Evolutionary conservation across 1,140 invertebrate species (phyloP).

Genomic region (Listronotus bonariensis): DNA sequence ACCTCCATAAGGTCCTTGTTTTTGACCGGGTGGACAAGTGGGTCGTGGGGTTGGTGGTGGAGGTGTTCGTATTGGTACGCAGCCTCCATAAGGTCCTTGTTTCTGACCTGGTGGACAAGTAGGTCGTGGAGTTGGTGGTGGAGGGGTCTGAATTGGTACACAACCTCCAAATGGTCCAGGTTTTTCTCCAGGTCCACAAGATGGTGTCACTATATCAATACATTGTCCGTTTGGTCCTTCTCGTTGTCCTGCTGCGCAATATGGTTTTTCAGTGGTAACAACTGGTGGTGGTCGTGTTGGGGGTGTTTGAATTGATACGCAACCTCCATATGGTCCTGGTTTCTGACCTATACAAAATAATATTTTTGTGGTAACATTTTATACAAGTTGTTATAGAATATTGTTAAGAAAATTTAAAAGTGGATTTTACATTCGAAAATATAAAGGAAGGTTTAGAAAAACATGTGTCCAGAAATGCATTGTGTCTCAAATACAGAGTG

Average conservation of each 20-base stretch:
- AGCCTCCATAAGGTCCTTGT: conserved; percentile 28
- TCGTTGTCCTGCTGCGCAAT: conserved; percentile 14
- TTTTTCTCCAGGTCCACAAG: conserved; percentile 18
- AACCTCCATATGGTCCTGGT: conserved; percentile 13
- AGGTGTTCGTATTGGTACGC: conserved; percentile 9
- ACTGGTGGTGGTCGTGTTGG: neutral
- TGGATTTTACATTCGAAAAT: too few relatives aligned
- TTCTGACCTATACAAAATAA: neutral
- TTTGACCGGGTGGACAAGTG: conserved; percentile 22
- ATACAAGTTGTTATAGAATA: too few relatives aligned
- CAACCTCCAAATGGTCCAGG: conserved; percentile 30
- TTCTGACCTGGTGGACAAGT: neutral
- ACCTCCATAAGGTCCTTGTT: conserved; percentile 19
- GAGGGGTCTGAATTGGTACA: neutral
- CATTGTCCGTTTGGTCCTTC: conserved; percentile 23
- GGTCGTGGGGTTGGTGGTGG: conserved; percentile 1
- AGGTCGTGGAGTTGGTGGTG: neutral
- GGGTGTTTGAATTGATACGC: conserved; percentile 8
- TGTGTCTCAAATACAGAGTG: too few relatives aligned
- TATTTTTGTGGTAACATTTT: too few relatives aligned
- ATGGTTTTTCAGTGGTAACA: neutral
- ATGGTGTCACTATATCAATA: conserved; percentile 2
- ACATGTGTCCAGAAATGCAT: too few relatives aligned
- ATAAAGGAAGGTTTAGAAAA: too few relatives aligned
- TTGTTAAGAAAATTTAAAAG: too few relatives aligned